Percentiles rank a stretch among this genome's conserved stretches.
These are phyloP conservation scores for Anniella stebbinsi DNA, from an alignment of 2,797 vertebrate species.

Conservation along the genomic window DNA sequence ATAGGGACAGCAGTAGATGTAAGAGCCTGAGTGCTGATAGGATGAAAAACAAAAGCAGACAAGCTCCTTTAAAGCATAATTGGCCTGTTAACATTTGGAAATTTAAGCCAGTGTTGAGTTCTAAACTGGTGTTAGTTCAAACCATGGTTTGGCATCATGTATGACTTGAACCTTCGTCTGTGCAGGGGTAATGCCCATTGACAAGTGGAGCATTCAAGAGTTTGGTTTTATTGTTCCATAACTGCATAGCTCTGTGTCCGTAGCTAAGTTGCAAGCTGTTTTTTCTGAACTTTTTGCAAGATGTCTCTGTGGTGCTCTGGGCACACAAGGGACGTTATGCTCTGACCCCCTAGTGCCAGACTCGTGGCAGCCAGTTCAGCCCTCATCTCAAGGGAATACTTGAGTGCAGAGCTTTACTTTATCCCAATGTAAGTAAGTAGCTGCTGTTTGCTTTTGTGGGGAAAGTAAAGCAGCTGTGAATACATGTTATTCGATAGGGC, in stretches of 20 bases:
- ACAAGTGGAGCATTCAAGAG: neutral
- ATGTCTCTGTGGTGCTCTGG: neutral
- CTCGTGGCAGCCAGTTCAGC: neutral
- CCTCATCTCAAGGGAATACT: neutral
- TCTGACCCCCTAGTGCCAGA: too few species aligned
- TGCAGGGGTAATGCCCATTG: neutral
- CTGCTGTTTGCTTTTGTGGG: too few species aligned
- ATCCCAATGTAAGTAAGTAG: neutral
- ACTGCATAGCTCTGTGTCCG: neutral
- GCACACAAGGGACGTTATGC: neutral
- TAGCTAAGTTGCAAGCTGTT: neutral
- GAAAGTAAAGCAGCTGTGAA: neutral
- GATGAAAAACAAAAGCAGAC: neutral
- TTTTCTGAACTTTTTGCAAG: neutral
- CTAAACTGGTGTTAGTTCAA: neutral
- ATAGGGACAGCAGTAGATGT: neutral
- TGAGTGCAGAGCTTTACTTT: neutral
- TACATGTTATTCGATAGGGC: neutral
- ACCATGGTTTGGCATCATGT: neutral
- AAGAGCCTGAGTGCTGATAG: neutral
- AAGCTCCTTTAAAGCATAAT: neutral
- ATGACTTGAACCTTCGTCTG: neutral
- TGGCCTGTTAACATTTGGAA: neutral
- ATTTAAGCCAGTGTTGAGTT: neutral
- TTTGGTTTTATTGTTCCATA: neutral